Base-by-base conservation (phyloP, 2,888 invertebrate genomes). In the Nephrotoma flavescens region DNA sequence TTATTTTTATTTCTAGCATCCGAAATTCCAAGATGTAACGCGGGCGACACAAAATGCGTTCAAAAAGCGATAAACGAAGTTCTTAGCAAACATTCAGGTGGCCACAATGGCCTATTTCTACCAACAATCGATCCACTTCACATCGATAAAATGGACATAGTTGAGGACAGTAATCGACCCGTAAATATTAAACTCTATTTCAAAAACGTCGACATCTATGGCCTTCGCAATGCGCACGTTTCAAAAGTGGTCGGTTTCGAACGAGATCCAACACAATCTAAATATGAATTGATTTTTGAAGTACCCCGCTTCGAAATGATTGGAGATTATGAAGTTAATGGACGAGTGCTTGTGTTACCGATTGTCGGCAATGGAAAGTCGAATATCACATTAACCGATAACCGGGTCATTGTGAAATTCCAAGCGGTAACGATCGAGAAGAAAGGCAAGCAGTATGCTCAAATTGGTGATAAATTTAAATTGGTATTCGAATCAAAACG, bases 391-490 rank as follows among this genome's bases (percentile, higher is more conserved):
- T 88, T 91, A 84, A 88, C 89, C 15, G 90, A 90, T 86, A 89
- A 90, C 19, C 90, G 90, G 87, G 89, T 91, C 87, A 89, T 90
- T 3, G 89, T 90, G 0, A 91, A 91, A 88, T 92, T 91, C 86
- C 91, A 91, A 88, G 91, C 91, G 0, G 88, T 88, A 9, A 85
- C 89, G 0, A 89, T 89, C 41, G 57, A 87, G 2, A 89, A 89
- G 87, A 88, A 89, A 88, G 91, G 90, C 42, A 90, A 90, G 88
- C 89, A 89, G 0, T 89, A 87, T 87, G 88, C 91, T 7, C 89
- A 88, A 44, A 90, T 91, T 42, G 85, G 84, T 42, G 87, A 87
- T 5, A 86, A 84, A 84, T 87, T 87, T 42, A 86, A 86, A 71
- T 44, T 87, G 4, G 45, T 47, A 42, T 86, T 87, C 57, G 86